Conservation (phyloP, 1,140 invertebrate genomes). For the Trachymyrmex septentrionalis region DNA sequence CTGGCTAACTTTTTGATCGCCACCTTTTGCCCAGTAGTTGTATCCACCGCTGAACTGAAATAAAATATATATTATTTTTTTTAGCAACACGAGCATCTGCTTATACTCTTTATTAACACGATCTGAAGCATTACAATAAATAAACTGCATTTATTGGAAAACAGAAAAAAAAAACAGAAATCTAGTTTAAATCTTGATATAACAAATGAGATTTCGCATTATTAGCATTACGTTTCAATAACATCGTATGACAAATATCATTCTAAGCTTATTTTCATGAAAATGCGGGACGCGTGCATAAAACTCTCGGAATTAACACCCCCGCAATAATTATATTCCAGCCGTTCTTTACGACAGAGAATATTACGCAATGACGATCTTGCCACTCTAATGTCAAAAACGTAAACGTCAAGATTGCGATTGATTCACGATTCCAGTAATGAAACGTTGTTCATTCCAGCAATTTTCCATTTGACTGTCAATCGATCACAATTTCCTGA, state of each 20-base stretch:
- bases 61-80: slow-evolving; percentile 42
- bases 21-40: slow-evolving; percentile 92
- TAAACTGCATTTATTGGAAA: neutral
- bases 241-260: slow-evolving; percentile 23
- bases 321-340: neutral
- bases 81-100: neutral
- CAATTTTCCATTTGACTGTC: neutral
- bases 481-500: neutral
- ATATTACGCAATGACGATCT: neutral
- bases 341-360: neutral
- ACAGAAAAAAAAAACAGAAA: neutral
- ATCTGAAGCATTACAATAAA: slow-evolving; percentile 16
- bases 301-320: neutral
- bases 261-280: slow-evolving; percentile 47
- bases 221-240: neutral
- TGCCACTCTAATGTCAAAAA: slow-evolving; percentile 35
- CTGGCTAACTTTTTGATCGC: slow-evolving; percentile 99
- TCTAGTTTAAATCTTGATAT: neutral
- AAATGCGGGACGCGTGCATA: neutral
- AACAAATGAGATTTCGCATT: neutral
- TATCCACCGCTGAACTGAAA: slow-evolving; percentile 93
- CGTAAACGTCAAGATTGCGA: slow-evolving; percentile 71
- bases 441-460: neutral
- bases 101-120: neutral
- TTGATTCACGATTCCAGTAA: slow-evolving; percentile 34